These are phyloP conservation scores for Cliona cf. orientalis DNA, from an alignment of 37 sponge, comb jelly and placozoan genomes.

Conservation along the genomic window DNA sequence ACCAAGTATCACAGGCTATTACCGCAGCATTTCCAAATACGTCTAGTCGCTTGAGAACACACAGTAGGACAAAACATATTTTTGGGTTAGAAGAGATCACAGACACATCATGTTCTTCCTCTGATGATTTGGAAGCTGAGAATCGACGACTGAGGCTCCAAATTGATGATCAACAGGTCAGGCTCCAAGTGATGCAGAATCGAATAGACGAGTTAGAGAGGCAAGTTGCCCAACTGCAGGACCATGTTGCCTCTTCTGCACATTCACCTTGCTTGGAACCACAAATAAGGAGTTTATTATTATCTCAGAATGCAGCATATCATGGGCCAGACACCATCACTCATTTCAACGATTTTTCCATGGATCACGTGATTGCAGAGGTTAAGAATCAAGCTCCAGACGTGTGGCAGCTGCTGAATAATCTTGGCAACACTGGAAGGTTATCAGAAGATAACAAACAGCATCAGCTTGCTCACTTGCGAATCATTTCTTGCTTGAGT, in stretches of 20 bases:
- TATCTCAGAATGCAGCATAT: constrained; percentile 12
- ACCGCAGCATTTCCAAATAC: background rate
- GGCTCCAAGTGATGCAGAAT: too few species aligned
- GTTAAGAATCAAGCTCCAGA: background rate
- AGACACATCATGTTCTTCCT: too few species aligned
- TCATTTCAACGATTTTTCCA: background rate
- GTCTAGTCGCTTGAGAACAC: background rate
- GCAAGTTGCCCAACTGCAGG: background rate
- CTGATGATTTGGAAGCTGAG: too few species aligned
- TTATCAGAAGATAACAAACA: background rate
- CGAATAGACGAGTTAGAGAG: background rate
- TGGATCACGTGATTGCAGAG: background rate
- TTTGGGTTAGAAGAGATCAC: background rate
- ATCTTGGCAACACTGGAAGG: background rate
- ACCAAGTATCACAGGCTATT: background rate
- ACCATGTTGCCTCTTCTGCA: background rate
- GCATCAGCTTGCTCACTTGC: background rate
- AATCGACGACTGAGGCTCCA: background rate
- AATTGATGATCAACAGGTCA: too few species aligned
- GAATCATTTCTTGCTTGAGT: background rate
- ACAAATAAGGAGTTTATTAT: background rate
- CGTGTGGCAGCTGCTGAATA: background rate
- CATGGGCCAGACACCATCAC: constrained; percentile 23
- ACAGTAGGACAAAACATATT: background rate
- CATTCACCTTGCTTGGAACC: background rate